These are phyloP conservation scores for Takifugu flavidus DNA, from an alignment of 2,113 vertebrate species.

Conservation along the genomic window DNA sequence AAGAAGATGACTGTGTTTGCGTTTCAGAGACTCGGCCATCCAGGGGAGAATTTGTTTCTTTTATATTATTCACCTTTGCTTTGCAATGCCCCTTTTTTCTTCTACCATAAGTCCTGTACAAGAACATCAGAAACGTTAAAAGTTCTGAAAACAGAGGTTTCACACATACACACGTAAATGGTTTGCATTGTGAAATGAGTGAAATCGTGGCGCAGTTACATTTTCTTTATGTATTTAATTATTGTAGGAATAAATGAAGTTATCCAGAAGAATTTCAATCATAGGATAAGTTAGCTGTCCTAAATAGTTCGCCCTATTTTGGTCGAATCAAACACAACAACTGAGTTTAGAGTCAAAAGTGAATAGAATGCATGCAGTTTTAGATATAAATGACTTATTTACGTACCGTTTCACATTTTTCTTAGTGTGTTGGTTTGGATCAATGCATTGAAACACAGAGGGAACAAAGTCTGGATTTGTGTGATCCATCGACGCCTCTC, in stretches of 20 bases:
- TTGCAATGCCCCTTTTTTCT: background rate
- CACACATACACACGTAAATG: too few species aligned
- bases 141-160: background rate
- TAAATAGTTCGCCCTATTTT: too few species aligned
- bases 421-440: background rate
- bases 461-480: constrained; percentile 53
- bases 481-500: constrained; percentile 22
- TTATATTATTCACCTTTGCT: background rate
- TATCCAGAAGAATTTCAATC: too few species aligned
- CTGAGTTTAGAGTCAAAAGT: too few species aligned
- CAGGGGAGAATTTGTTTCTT: background rate
- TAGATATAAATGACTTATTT: too few species aligned
- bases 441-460: constrained; percentile 28
- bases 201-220: too few species aligned
- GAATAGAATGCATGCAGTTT: too few species aligned
- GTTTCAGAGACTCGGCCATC: background rate
- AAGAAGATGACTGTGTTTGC: background rate
- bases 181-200: too few species aligned
- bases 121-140: background rate
- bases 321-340: too few species aligned
- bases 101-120: constrained; percentile 7
- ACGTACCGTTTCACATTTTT: constrained; percentile 20
- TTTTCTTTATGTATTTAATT: too few species aligned
- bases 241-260: too few species aligned
- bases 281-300: too few species aligned